Conservation (phyloP, 2,888 invertebrate species). For the Lasius platythorax region DNA sequence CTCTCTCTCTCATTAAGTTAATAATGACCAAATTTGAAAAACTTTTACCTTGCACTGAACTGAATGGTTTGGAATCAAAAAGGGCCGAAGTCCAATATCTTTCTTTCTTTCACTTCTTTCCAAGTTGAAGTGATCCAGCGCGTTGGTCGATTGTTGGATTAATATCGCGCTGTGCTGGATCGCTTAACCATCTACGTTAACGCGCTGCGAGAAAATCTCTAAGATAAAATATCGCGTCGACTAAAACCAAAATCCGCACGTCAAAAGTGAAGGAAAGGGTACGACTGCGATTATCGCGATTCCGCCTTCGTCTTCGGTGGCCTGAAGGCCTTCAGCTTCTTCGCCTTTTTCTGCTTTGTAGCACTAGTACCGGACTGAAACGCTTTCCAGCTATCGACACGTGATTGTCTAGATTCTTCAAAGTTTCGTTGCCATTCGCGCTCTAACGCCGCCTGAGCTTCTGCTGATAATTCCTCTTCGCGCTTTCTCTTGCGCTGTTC, state of each 20-base stretch:
- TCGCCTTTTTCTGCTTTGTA: constrained; percentile 92
- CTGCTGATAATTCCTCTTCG: constrained; percentile 97
- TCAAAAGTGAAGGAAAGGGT: constrained; percentile 58
- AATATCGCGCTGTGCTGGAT: not conserved
- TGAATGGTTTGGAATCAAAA: constrained; percentile 27
- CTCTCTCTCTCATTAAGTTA: constrained; percentile 22
- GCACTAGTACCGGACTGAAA: constrained; percentile 90
- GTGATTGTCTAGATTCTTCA: constrained; percentile 97
- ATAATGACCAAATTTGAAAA: not conserved
- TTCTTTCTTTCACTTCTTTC: constrained; percentile 3
- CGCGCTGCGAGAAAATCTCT: constrained; percentile 60
- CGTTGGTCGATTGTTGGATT: not conserved
- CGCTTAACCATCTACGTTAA: constrained; percentile 50
- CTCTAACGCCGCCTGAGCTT: constrained; percentile 95
- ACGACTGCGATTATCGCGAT: constrained; percentile 90
- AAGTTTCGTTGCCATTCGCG: constrained; percentile 99
- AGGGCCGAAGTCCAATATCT: not conserved
- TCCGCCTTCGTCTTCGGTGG: constrained; percentile 98
- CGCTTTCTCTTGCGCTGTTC: constrained; percentile 97
- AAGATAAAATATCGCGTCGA: constrained; percentile 58
- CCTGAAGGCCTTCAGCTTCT: constrained; percentile 94
- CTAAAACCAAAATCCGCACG: constrained; percentile 61
- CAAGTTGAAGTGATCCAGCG: not conserved
- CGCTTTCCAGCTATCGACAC: constrained; percentile 97
- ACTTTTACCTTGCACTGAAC: not conserved